These are phyloP conservation scores for Astropecten irregularis DNA, from an alignment of 53 echinoderm and acorn worm species.

Conservation along the genomic window DNA sequence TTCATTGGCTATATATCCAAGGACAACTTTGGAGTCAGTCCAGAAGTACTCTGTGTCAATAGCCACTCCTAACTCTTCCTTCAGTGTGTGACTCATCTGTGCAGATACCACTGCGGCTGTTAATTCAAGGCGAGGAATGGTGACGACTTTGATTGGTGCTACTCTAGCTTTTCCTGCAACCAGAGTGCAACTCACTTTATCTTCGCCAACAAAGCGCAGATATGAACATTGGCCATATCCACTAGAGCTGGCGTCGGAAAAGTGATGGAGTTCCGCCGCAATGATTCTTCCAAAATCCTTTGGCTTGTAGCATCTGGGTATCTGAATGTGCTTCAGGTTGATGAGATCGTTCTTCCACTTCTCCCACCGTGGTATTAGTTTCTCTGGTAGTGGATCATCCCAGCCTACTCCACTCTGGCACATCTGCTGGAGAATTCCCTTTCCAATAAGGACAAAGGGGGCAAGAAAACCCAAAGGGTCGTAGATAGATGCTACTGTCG, in stretches of 20 bases:
- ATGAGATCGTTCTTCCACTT: conserved; percentile 44
- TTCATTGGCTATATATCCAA: conserved; percentile 57
- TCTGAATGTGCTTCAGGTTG: not conserved
- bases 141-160: conserved; percentile 50
- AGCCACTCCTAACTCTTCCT: conserved; percentile 13
- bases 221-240: conserved; percentile 72
- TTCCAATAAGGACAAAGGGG: conserved; percentile 39
- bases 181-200: conserved; percentile 48
- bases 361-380: conserved; percentile 36
- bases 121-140: conserved; percentile 64
- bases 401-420: conserved; percentile 30
- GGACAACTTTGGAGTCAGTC: conserved; percentile 18
- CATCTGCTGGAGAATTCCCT: conserved; percentile 44
- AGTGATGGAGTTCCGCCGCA: conserved; percentile 55
- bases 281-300: not conserved
- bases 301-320: conserved; percentile 50
- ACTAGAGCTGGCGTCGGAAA: conserved; percentile 52
- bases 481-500: conserved; percentile 57
- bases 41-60: too few species aligned
- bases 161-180: conserved; percentile 55
- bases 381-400: conserved; percentile 48
- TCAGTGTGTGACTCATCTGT: conserved; percentile 33
- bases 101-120: conserved; percentile 62
- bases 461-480: conserved; percentile 61
- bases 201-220: conserved; percentile 1